Base-by-base conservation (phyloP, 2,888 invertebrate genomes). In the Serripes groenlandicus region DNA sequence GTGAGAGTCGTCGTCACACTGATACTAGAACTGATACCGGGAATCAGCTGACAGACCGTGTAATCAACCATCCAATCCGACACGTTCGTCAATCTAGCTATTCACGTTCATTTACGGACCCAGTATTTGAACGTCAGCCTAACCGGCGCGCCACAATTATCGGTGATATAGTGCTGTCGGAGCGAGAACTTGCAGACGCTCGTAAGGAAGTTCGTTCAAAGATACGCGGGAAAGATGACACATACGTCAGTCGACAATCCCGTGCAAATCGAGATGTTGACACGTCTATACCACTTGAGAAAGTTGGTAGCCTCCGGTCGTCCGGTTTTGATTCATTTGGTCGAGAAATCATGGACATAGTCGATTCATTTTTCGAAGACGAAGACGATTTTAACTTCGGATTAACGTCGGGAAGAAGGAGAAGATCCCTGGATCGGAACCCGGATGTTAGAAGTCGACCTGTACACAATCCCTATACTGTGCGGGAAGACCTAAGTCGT, bases 341-440 rank as follows among this genome's bases (percentile, higher is more conserved):
- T 52, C 52, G 58, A 18, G 83, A 83, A 35, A 80, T 83, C 9
- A 77, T 80, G 74, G 68, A 74, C 34, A 74, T 83, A 37, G 83
- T 83, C 15, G 80, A 83, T 26, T 73, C 58, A 30, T 83, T 83
- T 30, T 83, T 83, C n/a, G 83, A 78, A 37, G 82, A 78, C 26
- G 81, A 83, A 69, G 83, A 79, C 49, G 79, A 80, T 71, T 69
- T 79, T 26, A 77, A 74, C 7, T 74, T 83, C 28, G 69, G 74
- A 0, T 42, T 58, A 21, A 58, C 60, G 15, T 60, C 73, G 7
- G 9, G 60, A 9, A 3, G 42, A 73, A 37, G 73, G 23, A 26
- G 34, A 23, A 37, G 42, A 26, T 58, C 73, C 1, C 32, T 42
- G 4, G 73, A 73, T 42, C 4, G 54, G 7, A 35, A 28, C 18